These are phyloP conservation scores for Thereva nobilitata DNA, from an alignment of 2,888 invertebrate species.

Conservation along the genomic window DNA sequence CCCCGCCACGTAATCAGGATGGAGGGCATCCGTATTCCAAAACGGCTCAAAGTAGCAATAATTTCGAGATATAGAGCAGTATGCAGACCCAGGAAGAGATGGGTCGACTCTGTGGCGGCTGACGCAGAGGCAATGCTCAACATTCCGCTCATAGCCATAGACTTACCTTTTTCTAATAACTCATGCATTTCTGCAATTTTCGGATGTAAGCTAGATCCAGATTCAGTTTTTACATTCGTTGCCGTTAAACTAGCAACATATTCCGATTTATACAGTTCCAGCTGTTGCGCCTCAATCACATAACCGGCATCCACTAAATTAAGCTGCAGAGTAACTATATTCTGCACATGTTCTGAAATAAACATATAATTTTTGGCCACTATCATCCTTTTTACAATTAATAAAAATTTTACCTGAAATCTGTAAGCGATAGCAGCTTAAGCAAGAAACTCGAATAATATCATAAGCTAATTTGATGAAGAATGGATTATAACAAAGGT, in stretches of 20 bases:
- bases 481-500: constrained; percentile 89
- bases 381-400: neutral
- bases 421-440: constrained; percentile 72
- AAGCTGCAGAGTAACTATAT: constrained; percentile 62
- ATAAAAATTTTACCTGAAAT: constrained; percentile 60
- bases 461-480: constrained; percentile 75
- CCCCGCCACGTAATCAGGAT: no score
- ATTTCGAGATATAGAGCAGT: no score
- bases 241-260: constrained; percentile 47
- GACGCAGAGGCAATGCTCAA: neutral
- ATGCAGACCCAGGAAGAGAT: neutral
- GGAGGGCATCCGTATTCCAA: no score
- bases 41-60: no score
- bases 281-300: constrained; percentile 71
- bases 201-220: constrained; percentile 56
- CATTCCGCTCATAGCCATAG: neutral
- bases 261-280: constrained; percentile 60
- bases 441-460: constrained; percentile 71
- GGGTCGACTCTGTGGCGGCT: neutral
- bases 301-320: constrained; percentile 78
- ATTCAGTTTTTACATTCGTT: constrained; percentile 49
- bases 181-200: constrained; percentile 60
- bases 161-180: constrained; percentile 48
- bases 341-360: constrained; percentile 54
- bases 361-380: neutral